These are phyloP conservation scores for Phataginus tetradactyla DNA, from an alignment of 2,797 vertebrate species.

Conservation along the genomic window DNA sequence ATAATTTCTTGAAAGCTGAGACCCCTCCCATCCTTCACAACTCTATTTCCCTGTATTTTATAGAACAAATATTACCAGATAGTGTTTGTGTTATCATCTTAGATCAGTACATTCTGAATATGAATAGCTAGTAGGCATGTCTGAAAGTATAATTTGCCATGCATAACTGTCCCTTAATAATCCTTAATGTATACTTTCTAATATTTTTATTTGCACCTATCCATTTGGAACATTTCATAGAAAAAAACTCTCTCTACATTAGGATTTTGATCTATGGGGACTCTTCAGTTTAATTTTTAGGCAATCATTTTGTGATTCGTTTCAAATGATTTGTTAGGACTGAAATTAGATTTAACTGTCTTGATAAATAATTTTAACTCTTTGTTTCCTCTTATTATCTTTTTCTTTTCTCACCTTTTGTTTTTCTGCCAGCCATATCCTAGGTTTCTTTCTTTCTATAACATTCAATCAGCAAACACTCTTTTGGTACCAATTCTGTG, in stretches of 20 bases:
- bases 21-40: background rate
- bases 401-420: background rate
- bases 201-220: background rate
- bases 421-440: background rate
- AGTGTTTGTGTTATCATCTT: background rate
- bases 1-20: slow-evolving; percentile 46
- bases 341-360: slow-evolving; percentile 26
- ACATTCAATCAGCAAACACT: background rate
- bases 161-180: background rate
- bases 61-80: background rate
- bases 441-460: background rate
- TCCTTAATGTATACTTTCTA: background rate
- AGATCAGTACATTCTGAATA: background rate
- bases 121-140: background rate
- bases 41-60: background rate
- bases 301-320: background rate
- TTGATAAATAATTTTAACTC: slow-evolving; percentile 12
- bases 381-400: background rate
- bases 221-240: background rate
- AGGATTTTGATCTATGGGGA: background rate
- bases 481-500: background rate
- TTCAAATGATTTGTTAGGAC: slow-evolving; percentile 25
- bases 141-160: background rate
- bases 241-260: background rate
- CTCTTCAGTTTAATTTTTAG: slow-evolving; percentile 41